Evolutionary conservation across 2,797 vertebrate species (phyloP).

Genomic region (Rhincodon typus): DNA sequence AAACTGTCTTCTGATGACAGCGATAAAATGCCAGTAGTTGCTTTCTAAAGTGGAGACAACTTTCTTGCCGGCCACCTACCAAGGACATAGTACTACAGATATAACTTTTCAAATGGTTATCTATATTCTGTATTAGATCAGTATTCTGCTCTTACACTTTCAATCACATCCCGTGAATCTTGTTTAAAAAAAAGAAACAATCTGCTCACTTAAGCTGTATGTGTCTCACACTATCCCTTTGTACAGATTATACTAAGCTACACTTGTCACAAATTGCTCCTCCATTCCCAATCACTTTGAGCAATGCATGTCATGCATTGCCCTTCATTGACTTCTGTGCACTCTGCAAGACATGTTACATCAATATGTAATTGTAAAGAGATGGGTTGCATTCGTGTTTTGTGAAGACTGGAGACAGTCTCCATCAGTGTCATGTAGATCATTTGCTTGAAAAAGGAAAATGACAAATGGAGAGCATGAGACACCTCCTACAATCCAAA

Average conservation of each 20-base stretch:
- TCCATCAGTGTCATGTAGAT: not conserved
- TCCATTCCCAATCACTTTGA: not conserved
- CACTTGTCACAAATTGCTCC: not conserved
- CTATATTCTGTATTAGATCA: not conserved
- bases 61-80: slow-evolving; percentile 13
- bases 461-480: not conserved
- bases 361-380: not conserved
- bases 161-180: slow-evolving; percentile 15
- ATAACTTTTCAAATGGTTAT: slow-evolving; percentile 12
- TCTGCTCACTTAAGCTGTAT: not conserved
- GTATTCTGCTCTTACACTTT: not conserved
- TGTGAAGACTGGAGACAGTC: not conserved
- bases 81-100: slow-evolving; percentile 15
- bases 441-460: not conserved
- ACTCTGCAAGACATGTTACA: not conserved
- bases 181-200: slow-evolving; percentile 19
- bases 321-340: not conserved
- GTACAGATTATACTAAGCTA: not conserved
- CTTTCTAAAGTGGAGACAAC: slow-evolving; percentile 31
- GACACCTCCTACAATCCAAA: not conserved
- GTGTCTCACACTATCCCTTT: not conserved
- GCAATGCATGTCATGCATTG: not conserved
- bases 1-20: slow-evolving; percentile 28
- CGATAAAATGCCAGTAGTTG: slow-evolving; percentile 28
- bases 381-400: not conserved